Evolutionary conservation across 23 tunicate species (phyloP).

Genomic region (Botrylloides violaceus): DNA sequence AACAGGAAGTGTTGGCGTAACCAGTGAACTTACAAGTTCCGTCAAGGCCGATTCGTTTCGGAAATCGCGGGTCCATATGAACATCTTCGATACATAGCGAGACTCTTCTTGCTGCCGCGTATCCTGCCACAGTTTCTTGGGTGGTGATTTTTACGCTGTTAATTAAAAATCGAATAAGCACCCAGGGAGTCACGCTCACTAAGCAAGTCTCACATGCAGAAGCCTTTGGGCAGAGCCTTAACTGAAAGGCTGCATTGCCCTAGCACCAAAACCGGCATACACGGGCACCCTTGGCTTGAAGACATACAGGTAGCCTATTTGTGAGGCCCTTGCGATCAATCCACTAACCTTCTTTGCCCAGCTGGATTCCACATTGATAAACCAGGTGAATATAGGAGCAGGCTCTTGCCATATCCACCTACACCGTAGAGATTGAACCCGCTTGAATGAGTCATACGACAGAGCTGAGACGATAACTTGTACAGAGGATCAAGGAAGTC

Average conservation of each 20-base stretch:
- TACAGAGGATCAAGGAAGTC: conserved; percentile 34
- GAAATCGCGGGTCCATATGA: conserved; percentile 73
- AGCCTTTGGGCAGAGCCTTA: too few species aligned
- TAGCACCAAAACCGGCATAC: too few species aligned
- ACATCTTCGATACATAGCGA: conserved; percentile 55
- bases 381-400: conserved; percentile 46
- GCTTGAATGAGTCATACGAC: conserved; percentile 33
- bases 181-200: not conserved
- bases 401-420: conserved; percentile 43
- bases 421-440: conserved; percentile 59
- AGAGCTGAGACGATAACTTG: conserved; percentile 20
- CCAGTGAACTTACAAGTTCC: conserved; percentile 18
- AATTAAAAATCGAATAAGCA: too few species aligned
- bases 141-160: conserved; percentile 17
- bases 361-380: conserved; percentile 32
- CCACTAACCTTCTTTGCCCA: conserved; percentile 25
- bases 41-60: conserved; percentile 33
- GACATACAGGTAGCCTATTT: too few species aligned
- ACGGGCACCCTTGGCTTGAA: too few species aligned
- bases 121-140: conserved; percentile 54
- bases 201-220: too few species aligned
- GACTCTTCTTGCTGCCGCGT: conserved; percentile 50
- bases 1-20: not conserved
- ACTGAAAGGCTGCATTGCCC: too few species aligned
- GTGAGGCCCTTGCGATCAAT: too few species aligned